Percentiles rank a stretch among this genome's conserved stretches.
These are phyloP conservation scores for Prionace glauca DNA, from an alignment of 2,797 vertebrate species.

Conservation along the genomic window DNA sequence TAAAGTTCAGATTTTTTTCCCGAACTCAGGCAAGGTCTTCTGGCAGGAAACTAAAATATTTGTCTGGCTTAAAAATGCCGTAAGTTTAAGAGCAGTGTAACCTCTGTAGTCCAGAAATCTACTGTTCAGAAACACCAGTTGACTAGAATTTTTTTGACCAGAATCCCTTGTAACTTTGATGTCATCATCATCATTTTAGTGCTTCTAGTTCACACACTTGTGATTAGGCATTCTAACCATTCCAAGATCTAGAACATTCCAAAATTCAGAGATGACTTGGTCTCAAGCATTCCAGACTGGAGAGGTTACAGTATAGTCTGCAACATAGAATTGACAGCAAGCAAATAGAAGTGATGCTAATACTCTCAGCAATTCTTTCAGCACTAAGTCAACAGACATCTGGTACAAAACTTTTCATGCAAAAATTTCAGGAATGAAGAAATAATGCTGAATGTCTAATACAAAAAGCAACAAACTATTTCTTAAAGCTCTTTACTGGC, in stretches of 20 bases:
- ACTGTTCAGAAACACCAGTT: background rate
- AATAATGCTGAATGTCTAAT: background rate
- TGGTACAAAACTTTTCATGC: background rate
- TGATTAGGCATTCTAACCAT: too few relatives aligned
- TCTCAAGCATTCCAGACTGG: too few relatives aligned
- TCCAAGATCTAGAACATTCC: too few relatives aligned
- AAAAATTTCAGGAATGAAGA: background rate
- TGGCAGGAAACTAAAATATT: background rate
- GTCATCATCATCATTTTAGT: too few relatives aligned
- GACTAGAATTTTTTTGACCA: background rate
- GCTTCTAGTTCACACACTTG: too few relatives aligned
- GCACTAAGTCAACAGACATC: background rate
- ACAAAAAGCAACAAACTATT: background rate
- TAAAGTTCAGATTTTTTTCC: background rate
- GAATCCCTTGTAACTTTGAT: background rate
- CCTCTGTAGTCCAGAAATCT: background rate
- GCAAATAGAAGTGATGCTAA: background rate
- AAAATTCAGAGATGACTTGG: too few relatives aligned
- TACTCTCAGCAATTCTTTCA: background rate
- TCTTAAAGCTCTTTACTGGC: background rate
- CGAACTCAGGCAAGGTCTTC: background rate
- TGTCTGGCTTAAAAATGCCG: background rate
- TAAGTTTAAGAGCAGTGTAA: background rate
- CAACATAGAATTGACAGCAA: background rate
- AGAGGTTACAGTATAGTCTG: background rate